phyloP scores from a whole-genome alignment of 2,797 vertebrate species.

The Micropoecilia bifurca region DNA sequence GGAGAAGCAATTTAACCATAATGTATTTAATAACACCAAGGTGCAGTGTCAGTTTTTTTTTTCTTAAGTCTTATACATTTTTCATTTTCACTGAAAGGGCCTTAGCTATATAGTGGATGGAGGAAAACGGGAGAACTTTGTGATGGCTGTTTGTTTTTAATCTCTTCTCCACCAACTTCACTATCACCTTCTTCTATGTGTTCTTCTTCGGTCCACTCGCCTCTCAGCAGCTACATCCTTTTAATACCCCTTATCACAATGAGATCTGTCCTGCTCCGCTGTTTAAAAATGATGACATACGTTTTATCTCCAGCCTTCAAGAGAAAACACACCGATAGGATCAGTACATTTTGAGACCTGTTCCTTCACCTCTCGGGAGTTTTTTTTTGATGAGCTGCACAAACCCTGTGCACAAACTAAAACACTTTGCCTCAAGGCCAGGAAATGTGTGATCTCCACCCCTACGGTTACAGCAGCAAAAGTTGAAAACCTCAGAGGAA shows the following conservation, averaged over 20 bases:
- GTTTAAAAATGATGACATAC: constrained; percentile 41
- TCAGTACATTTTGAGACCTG: constrained; percentile 22
- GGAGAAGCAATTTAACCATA: neutral
- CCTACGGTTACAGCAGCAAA: constrained; percentile 29
- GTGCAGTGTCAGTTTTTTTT: neutral
- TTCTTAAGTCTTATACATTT: neutral
- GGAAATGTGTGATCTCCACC: neutral
- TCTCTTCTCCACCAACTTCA: constrained; percentile 11
- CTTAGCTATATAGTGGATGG: neutral
- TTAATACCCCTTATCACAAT: constrained; percentile 45
- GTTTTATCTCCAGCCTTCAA: constrained; percentile 37
- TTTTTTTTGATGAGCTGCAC: neutral
- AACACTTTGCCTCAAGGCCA: constrained; percentile 24
- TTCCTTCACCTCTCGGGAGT: constrained; percentile 6
- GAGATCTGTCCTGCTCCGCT: constrained; percentile 34
- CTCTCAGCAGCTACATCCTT: constrained; percentile 31
- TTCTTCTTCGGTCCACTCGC: constrained; percentile 10
- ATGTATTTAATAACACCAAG: neutral
- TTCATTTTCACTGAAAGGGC: constrained; percentile 4
- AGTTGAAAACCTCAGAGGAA: constrained; percentile 31
- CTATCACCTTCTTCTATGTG: constrained; percentile 29
- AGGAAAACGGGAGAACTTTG: constrained; percentile 1
- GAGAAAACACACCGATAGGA: constrained; percentile 52
- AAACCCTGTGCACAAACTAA: constrained; percentile 10
- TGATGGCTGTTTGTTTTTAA: constrained; percentile 21